Percentiles rank a stretch among this genome's conserved stretches.
Evolutionary conservation across 1,140 invertebrate species (phyloP).

Genomic region (Cydia pomonella): DNA sequence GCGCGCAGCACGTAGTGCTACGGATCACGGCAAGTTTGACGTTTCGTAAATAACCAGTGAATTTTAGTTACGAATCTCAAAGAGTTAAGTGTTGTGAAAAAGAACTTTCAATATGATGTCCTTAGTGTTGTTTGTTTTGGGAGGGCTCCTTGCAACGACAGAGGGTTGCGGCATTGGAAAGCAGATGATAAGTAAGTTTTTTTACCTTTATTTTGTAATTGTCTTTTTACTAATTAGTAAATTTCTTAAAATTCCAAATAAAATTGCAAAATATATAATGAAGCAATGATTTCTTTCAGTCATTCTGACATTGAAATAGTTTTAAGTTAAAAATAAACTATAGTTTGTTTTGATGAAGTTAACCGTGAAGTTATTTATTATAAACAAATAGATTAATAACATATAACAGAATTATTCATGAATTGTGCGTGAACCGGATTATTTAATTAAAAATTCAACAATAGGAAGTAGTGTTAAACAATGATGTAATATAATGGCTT

Average conservation of each 20-base stretch:
- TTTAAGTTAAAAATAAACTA: slow-evolving; percentile 9
- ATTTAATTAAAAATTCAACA: slow-evolving; percentile 4
- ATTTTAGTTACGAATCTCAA: slow-evolving; percentile 78
- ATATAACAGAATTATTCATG: neutral
- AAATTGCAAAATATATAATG: too few relatives aligned
- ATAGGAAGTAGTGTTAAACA: neutral
- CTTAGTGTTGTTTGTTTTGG: slow-evolving; percentile 78
- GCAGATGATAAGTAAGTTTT: slow-evolving; percentile 70
- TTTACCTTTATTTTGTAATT: neutral
- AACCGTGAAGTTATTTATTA: neutral
- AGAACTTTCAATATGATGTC: slow-evolving; percentile 66
- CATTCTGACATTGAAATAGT: neutral
- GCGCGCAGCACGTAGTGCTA: slow-evolving; percentile 72
- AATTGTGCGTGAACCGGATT: neutral
- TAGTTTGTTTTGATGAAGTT: slow-evolving; percentile 34
- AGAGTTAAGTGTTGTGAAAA: slow-evolving; percentile 74
- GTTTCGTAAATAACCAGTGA: slow-evolving; percentile 78
- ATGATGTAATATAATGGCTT: slow-evolving; percentile 4
- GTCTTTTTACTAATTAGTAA: neutral
- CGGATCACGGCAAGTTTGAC: slow-evolving; percentile 73
- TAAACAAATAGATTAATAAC: neutral
- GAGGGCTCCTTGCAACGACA: slow-evolving; percentile 64
- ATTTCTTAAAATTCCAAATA: too few relatives aligned
- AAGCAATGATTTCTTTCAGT: neutral
- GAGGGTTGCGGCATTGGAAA: slow-evolving; percentile 74